phyloP scores from a whole-genome alignment of 2,113 vertebrate genomes.

The Cebus imitator region DNA sequence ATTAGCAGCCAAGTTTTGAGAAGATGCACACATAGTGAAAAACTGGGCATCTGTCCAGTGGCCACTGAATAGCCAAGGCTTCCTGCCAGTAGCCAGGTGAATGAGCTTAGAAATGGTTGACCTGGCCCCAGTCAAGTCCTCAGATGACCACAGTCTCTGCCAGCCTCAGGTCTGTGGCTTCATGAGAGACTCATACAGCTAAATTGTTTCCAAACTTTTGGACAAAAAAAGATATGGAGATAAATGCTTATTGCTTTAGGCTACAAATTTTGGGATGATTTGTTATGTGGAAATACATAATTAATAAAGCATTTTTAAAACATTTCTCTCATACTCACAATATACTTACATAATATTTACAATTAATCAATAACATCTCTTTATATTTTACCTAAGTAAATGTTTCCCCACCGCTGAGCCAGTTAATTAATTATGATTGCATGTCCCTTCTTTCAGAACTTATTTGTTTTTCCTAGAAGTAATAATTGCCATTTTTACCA shows the following conservation, averaged over 20 bases:
- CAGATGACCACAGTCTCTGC: neutral
- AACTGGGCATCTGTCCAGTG: neutral
- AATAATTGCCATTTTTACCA: neutral
- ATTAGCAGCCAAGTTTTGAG: neutral
- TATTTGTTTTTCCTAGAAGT: neutral
- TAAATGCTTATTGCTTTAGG: neutral
- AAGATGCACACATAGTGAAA: neutral
- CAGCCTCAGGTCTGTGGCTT: neutral
- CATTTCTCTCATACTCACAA: neutral
- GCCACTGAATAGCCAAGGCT: neutral
- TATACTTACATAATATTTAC: neutral
- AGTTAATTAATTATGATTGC: constrained; percentile 4
- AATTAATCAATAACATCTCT: neutral
- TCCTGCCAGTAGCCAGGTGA: neutral
- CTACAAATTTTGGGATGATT: neutral
- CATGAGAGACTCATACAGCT: neutral
- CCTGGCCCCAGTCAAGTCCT: neutral
- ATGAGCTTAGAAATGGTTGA: neutral
- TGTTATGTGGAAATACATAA: neutral
- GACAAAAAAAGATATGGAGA: neutral
- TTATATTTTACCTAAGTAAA: neutral
- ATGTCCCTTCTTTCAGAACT: neutral
- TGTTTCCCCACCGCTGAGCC: neutral
- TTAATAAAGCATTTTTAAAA: constrained; percentile 2
- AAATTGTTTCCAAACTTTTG: neutral